A percentile compares a stretch with the other conserved stretches of the same genome.
These are phyloP conservation scores for Gymnarchus niloticus DNA, from an alignment of 2,113 vertebrate species.

Conservation along the genomic window DNA sequence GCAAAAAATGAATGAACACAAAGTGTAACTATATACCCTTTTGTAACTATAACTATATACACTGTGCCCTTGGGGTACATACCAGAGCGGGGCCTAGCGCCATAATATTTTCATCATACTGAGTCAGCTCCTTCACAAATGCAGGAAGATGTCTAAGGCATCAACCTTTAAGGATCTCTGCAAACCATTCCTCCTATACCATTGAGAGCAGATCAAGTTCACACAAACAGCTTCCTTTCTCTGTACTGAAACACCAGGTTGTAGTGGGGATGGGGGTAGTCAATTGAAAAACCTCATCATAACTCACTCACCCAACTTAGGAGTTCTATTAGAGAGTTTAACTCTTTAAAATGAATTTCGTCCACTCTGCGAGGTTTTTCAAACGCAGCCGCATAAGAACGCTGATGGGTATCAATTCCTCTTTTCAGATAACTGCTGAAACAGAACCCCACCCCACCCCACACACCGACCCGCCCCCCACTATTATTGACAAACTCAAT, in stretches of 20 bases:
- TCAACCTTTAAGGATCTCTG: not conserved
- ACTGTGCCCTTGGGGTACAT: not conserved
- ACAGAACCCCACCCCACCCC: not conserved
- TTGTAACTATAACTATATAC: too few relatives aligned
- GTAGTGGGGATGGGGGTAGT: not conserved
- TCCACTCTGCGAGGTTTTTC: not conserved
- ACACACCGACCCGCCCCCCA: not conserved
- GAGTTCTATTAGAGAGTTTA: too few relatives aligned
- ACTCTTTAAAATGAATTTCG: not conserved
- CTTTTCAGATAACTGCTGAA: not conserved
- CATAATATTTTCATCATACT: not conserved
- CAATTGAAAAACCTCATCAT: not conserved
- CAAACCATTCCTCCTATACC: not conserved
- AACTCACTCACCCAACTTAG: too few relatives aligned
- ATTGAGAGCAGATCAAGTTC: too few relatives aligned
- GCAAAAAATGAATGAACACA: not conserved
- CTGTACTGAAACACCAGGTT: not conserved
- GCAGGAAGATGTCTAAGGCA: not conserved
- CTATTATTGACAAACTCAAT: not conserved
- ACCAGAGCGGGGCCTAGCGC: not conserved
- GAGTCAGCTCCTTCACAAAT: not conserved
- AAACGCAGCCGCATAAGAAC: not conserved
- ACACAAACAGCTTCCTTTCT: not conserved
- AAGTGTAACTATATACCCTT: not conserved
- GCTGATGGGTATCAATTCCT: not conserved